Conservation (phyloP, 1,140 invertebrate species). For the Brachionus rubens region DNA sequence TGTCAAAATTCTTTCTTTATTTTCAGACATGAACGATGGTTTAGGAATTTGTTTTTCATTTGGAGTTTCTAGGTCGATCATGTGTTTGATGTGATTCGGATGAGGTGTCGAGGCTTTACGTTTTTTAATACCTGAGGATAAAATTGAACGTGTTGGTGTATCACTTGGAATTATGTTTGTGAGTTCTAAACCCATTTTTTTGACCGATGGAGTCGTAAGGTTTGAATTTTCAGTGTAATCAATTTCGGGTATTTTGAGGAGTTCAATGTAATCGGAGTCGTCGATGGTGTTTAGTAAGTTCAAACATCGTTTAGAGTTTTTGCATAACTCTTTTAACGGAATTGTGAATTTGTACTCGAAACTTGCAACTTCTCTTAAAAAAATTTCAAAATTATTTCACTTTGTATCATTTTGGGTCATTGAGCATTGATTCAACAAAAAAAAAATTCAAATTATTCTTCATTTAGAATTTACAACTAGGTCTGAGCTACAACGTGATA, state of each 20-base stretch:
- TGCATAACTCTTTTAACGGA: constrained; percentile 22
- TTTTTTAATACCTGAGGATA: neutral
- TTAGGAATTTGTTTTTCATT: neutral
- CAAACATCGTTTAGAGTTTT: constrained; percentile 9
- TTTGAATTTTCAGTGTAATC: neutral
- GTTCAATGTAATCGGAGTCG: neutral
- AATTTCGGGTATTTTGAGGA: neutral
- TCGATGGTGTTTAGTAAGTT: neutral
- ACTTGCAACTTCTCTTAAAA: neutral
- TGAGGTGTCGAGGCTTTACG: neutral
- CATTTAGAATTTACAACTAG: no score
- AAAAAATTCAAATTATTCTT: no score
- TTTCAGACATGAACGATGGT: neutral
- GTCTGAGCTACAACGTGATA: no score
- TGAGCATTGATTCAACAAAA: neutral
- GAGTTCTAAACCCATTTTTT: neutral
- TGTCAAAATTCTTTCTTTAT: neutral
- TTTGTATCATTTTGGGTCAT: neutral
- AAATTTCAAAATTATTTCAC: neutral
- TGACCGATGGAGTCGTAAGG: neutral
- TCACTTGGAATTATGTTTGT: neutral
- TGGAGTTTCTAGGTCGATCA: neutral
- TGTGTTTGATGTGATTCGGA: neutral
- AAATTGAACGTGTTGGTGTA: neutral
- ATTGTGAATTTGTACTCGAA: constrained; percentile 24